Evolutionary conservation across 2,888 invertebrate genomes (phyloP).

Genomic region (Noctua janthe): DNA sequence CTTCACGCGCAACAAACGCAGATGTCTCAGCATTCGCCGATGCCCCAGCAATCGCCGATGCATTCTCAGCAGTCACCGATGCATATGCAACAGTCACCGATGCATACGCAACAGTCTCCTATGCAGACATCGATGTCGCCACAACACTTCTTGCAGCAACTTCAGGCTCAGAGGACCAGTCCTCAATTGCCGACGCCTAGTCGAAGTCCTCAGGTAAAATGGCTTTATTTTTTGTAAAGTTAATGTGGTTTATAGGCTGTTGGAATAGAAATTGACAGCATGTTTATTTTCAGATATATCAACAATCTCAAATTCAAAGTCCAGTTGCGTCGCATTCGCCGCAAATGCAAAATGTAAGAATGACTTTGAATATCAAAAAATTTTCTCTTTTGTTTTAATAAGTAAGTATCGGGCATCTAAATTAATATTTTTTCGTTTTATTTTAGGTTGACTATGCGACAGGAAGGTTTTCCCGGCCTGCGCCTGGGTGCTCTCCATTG

Average conservation of each 20-base stretch:
- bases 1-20: constrained; percentile 78
- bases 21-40: constrained; percentile 79
- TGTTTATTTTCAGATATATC: constrained; percentile 82
- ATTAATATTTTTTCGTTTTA: constrained; percentile 10
- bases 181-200: constrained; percentile 88
- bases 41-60: constrained; percentile 80
- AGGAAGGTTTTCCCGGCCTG: constrained; percentile 85
- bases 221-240: neutral
- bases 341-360: constrained; percentile 86
- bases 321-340: constrained; percentile 88
- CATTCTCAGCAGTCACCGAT: constrained; percentile 76
- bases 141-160: constrained; percentile 81
- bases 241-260: neutral
- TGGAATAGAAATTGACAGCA: neutral
- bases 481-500: constrained; percentile 85
- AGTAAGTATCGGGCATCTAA: neutral
- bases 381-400: neutral
- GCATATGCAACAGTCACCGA: constrained; percentile 79
- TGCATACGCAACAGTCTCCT: constrained; percentile 82
- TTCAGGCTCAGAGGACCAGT: constrained; percentile 87
- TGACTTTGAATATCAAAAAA: neutral
- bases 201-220: constrained; percentile 86
- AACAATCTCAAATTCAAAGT: constrained; percentile 88
- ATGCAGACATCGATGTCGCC: constrained; percentile 82
- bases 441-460: constrained; percentile 80